These are phyloP conservation scores for Lindbergichthys nudifrons DNA, from an alignment of 2,797 vertebrate species.

Conservation along the genomic window DNA sequence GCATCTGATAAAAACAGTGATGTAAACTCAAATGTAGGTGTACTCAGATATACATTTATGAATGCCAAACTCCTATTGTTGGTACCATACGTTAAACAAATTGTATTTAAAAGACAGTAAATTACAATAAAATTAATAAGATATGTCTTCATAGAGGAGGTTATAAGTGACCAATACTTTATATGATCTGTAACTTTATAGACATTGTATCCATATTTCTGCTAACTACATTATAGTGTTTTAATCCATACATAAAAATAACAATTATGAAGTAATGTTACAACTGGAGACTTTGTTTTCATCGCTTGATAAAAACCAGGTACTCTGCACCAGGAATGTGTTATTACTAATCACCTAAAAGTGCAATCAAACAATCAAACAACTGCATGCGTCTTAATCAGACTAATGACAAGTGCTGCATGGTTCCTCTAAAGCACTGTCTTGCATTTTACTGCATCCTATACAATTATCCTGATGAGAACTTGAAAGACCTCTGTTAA, in stretches of 20 bases:
- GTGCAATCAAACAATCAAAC: too few species aligned
- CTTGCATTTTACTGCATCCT: conserved; percentile 56
- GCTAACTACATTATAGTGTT: neutral
- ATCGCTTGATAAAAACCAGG: neutral
- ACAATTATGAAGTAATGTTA: neutral
- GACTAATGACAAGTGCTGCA: conserved; percentile 41
- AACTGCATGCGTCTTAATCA: conserved; percentile 28
- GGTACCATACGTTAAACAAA: neutral
- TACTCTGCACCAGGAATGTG: neutral
- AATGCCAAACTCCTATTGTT: neutral
- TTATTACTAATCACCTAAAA: conserved; percentile 6
- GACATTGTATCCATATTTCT: neutral
- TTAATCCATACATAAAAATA: neutral
- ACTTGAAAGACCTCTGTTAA: conserved; percentile 77
- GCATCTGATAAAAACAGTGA: neutral
- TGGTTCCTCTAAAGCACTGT: conserved; percentile 41
- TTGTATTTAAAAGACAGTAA: neutral
- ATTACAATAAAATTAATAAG: neutral
- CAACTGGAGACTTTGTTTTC: neutral
- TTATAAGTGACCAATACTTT: neutral
- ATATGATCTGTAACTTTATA: neutral
- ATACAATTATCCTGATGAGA: conserved; percentile 76
- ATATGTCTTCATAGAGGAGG: neutral
- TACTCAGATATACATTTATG: neutral
- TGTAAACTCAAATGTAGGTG: neutral